Base-by-base conservation (phyloP, 2,113 vertebrate genomes). In the Haliaeetus leucogaster region DNA sequence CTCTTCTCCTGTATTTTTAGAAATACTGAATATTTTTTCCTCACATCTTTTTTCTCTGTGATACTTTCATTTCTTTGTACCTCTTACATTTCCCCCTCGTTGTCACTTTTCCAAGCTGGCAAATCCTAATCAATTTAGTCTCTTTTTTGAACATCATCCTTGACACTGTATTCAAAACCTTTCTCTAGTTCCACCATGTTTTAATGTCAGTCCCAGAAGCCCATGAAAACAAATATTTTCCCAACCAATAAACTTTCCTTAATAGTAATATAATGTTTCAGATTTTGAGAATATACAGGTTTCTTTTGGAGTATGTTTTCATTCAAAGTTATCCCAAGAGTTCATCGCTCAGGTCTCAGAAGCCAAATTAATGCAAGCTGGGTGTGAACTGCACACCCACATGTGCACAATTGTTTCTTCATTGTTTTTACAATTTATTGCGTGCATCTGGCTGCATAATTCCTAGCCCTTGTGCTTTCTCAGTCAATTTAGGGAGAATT, bases 401-500 rank as follows among this genome's bases (percentile, higher is more conserved):
- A 63, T 58, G 53, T 61, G 13, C 16, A 38, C 52, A 34, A 34
- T 70, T 63, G 38, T 93, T 91, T 93, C 71, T 88, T 92, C 26
- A 27, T 58, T 40, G 70, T 42, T 93, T 94, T 86, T 55, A 62
- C 89, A 59, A 81, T 63, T 78, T 81, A 56, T 90, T 95, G 55
- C 32, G 6, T 73, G 25, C 70, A 83, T 86, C 79, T 92, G 63
- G 42, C 79, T 80, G 55, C 18, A 56, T 90, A 93, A 81, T 83
- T 86, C 30, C 74, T 73, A 83, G 66, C n/a, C 58, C 62, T 72
- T 86, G 36, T 62, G 30, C 56, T 95, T 97, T 97, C 96, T 92
- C 95, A 95, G 90, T 96, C 96, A 97, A 38, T 94, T 90, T 92
- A 26, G 63, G 67, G 43, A 92, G 86, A 94, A 92, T 74, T 65